These are phyloP conservation scores for Desmophyllum pertusum DNA, from an alignment of 92 coral and sea anemone species.

Conservation along the genomic window DNA sequence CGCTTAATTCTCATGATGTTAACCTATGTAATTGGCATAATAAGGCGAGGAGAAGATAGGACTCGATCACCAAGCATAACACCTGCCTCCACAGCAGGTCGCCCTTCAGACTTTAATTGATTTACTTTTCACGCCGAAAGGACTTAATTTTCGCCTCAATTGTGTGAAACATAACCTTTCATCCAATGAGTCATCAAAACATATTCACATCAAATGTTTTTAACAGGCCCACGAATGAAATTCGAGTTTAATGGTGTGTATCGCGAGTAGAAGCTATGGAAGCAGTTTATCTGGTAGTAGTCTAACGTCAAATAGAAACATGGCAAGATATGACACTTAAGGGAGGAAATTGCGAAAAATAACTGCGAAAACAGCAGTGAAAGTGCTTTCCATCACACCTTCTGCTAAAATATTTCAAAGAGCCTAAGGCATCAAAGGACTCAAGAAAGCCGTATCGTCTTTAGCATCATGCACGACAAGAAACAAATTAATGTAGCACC, in stretches of 20 bases:
- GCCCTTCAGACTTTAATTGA: background rate
- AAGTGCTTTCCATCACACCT: background rate
- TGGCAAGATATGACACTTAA: background rate
- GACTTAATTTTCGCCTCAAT: background rate
- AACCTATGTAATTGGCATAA: background rate
- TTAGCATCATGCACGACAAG: background rate
- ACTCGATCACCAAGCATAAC: background rate
- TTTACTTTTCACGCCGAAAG: background rate
- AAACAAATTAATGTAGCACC: background rate
- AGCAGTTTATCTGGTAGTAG: background rate
- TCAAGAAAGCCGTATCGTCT: background rate
- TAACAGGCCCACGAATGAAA: background rate
- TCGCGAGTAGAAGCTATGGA: background rate
- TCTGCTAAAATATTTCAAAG: background rate
- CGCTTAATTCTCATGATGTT: background rate
- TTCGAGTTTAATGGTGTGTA: background rate
- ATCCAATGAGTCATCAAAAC: background rate
- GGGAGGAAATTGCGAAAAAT: background rate
- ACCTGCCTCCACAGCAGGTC: background rate
- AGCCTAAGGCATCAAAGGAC: background rate
- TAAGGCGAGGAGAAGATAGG: background rate
- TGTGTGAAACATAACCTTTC: background rate
- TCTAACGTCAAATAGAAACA: background rate
- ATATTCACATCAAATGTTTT: background rate
- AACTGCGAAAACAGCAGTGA: background rate